phyloP scores from a whole-genome alignment of 2,113 vertebrate genomes.

The Neotragus pygmaeus region DNA sequence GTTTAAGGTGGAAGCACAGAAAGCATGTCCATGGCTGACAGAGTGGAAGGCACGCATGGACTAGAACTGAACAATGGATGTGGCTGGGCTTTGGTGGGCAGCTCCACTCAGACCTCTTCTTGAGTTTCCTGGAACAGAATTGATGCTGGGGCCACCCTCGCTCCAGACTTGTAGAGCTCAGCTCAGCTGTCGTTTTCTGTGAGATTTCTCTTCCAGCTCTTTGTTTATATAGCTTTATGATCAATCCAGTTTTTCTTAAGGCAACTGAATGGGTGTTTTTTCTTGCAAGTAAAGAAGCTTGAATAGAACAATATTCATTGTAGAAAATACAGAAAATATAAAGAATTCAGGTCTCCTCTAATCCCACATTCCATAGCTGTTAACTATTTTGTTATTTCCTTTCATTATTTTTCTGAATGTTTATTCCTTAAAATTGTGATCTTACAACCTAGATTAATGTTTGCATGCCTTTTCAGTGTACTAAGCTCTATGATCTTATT shows the following conservation, averaged over 20 bases:
- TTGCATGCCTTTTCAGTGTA: background rate
- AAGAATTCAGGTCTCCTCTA: background rate
- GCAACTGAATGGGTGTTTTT: background rate
- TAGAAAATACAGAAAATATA: background rate
- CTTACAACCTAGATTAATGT: background rate
- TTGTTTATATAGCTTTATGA: background rate
- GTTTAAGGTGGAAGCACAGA: background rate
- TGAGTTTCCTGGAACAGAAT: background rate
- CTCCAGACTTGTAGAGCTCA: background rate
- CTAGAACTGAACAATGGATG: rapidly evolving
- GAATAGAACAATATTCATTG: background rate
- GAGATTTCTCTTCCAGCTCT: background rate
- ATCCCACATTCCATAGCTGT: background rate
- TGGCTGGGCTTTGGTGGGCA: background rate
- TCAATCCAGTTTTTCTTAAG: background rate
- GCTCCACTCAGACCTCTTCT: background rate
- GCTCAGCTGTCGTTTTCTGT: background rate
- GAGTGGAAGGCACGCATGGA: background rate
- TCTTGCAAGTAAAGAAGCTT: background rate
- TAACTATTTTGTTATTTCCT: background rate
- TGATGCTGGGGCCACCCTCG: background rate
- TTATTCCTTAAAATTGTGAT: slow-evolving; percentile 20
- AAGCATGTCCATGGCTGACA: background rate
- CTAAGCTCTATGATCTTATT: background rate
- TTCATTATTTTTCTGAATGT: background rate